Conservation (phyloP, 2,888 invertebrate genomes). For the Pyrochroa serraticornis region DNA sequence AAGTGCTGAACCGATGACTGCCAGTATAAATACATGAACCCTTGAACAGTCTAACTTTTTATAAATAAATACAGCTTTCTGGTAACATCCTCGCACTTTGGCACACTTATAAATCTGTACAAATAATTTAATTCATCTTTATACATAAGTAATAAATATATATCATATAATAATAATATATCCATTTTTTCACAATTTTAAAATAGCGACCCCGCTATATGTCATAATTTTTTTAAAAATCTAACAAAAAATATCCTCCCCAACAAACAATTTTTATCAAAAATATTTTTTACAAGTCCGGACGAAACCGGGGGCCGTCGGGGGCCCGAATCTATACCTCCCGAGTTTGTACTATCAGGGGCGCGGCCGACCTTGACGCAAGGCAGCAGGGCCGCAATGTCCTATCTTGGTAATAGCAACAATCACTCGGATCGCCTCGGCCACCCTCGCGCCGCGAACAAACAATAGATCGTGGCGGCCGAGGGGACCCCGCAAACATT, state of each 20-base stretch:
- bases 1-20: conserved; percentile 49
- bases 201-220: conserved; percentile 57
- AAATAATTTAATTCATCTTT: conserved; percentile 58
- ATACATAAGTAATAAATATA: conserved; percentile 59
- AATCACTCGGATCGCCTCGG: conserved; percentile 47
- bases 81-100: conserved; percentile 61
- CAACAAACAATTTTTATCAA: conserved; percentile 70
- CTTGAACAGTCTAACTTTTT: conserved; percentile 52
- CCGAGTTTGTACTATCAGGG: conserved; percentile 59
- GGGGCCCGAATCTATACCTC: conserved; percentile 53
- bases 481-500: conserved; percentile 44
- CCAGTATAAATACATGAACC: conserved; percentile 58
- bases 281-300: conserved; percentile 64
- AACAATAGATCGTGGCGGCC: conserved; percentile 29
- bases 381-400: conserved; percentile 50
- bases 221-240: conserved; percentile 55
- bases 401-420: conserved; percentile 52
- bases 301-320: conserved; percentile 39
- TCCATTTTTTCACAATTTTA: conserved; percentile 60
- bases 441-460: conserved; percentile 37
- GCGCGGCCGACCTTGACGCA: conserved; percentile 55
- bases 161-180: conserved; percentile 57
- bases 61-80: conserved; percentile 56
- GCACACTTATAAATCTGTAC: conserved; percentile 61
- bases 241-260: conserved; percentile 64